phyloP scores from a whole-genome alignment of 2,888 invertebrate genomes.

The Hypena proboscidalis region DNA sequence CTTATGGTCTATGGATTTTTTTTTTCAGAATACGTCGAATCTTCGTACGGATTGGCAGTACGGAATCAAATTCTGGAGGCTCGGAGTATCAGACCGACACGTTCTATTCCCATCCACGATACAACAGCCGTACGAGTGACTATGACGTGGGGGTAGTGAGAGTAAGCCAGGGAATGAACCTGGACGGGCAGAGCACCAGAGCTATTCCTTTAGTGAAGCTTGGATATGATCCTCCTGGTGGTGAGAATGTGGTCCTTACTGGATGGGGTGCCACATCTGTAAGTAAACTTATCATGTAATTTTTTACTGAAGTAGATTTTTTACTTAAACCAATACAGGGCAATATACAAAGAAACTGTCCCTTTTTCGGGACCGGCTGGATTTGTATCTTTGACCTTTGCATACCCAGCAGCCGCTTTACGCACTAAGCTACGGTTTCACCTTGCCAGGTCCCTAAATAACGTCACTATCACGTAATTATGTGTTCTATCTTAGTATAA shows the following conservation, averaged over 20 bases:
- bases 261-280: constrained; percentile 54
- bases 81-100: constrained; percentile 16
- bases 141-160: constrained; percentile 30
- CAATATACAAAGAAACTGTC: too few relatives aligned
- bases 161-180: constrained; percentile 15
- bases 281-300: neutral
- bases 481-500: too few relatives aligned
- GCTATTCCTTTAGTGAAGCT: constrained; percentile 16
- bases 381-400: too few relatives aligned
- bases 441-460: too few relatives aligned
- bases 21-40: constrained; percentile 46
- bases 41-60: constrained; percentile 63
- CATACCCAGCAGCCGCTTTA: too few relatives aligned
- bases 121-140: constrained; percentile 20
- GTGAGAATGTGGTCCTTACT: constrained; percentile 20
- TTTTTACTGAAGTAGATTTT: neutral
- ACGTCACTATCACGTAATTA: too few relatives aligned
- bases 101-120: constrained; percentile 21
- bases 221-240: constrained; percentile 11
- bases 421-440: too few relatives aligned
- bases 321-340: too few relatives aligned
- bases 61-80: constrained; percentile 37
- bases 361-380: too few relatives aligned
- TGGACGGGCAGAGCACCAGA: constrained; percentile 27
- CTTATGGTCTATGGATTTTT: too few relatives aligned